These are phyloP conservation scores for Trichopoda pennipes DNA, from an alignment of 2,888 invertebrate species.

Conservation along the genomic window DNA sequence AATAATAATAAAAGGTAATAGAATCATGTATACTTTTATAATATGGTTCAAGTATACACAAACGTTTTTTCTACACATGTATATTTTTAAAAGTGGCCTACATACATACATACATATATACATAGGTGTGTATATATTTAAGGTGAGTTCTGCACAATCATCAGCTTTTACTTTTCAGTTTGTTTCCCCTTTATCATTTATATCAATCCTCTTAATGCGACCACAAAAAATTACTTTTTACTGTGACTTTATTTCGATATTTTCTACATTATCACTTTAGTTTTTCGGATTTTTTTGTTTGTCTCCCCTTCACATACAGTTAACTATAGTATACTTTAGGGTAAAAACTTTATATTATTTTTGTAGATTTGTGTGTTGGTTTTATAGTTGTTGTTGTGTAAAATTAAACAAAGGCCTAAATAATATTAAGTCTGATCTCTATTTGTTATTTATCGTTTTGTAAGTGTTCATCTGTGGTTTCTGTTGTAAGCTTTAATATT, in stretches of 20 bases:
- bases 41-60: neutral
- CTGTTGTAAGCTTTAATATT: conserved; percentile 55
- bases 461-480: conserved; percentile 66
- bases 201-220: conserved; percentile 65
- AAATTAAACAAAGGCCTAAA: conserved; percentile 48
- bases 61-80: neutral
- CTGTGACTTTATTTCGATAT: conserved; percentile 57
- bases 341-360: neutral
- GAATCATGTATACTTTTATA: conserved; percentile 1
- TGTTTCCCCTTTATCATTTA: conserved; percentile 44
- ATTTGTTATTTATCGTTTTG: conserved; percentile 62
- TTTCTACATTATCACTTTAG: neutral
- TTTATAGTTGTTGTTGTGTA: neutral
- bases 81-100: neutral
- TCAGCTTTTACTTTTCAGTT: conserved; percentile 3
- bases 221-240: conserved; percentile 69
- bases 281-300: neutral
- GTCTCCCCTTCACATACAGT: neutral
- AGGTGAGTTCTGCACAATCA: conserved; percentile 24
- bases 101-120: neutral
- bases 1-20: no score
- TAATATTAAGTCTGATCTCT: conserved; percentile 48
- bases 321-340: conserved; percentile 28
- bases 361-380: neutral
- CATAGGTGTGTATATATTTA: conserved; percentile 14